Percentiles rank a stretch among this genome's conserved stretches.
Evolutionary conservation across 2,113 vertebrate species (phyloP).

Genomic region (Heterotilapia buettikoferi): DNA sequence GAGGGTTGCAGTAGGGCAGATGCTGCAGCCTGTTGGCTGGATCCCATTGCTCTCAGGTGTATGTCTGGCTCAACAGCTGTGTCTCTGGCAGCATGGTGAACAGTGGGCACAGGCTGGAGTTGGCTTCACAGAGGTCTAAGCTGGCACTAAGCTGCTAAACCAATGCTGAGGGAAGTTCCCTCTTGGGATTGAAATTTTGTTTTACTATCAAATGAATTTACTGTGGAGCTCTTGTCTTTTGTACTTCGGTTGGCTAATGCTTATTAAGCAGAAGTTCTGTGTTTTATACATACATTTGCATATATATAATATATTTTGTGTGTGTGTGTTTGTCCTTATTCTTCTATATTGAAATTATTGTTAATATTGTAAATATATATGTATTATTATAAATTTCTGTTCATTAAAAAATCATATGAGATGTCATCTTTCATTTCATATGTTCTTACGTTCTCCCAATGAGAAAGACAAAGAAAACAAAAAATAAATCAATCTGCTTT

Average conservation of each 20-base stretch:
- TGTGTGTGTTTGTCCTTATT: neutral
- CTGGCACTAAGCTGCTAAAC: conserved; percentile 24
- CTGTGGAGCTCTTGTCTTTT: neutral
- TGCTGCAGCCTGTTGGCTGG: conserved; percentile 27
- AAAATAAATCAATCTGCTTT: neutral
- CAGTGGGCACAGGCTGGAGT: conserved; percentile 21
- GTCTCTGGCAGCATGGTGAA: conserved; percentile 29
- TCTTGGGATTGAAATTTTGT: conserved; percentile 10
- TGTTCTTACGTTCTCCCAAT: neutral
- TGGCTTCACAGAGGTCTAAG: conserved; percentile 45
- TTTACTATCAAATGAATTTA: conserved; percentile 12
- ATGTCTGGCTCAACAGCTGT: conserved; percentile 35
- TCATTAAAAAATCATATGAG: neutral
- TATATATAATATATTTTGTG: neutral
- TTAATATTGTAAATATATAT: neutral
- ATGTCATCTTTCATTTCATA: neutral
- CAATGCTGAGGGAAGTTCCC: neutral
- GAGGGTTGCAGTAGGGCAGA: conserved; percentile 2
- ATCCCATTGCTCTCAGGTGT: conserved; percentile 29
- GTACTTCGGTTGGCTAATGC: neutral
- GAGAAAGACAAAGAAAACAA: neutral
- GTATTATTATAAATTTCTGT: neutral
- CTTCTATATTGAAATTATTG: neutral
- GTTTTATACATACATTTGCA: neutral
- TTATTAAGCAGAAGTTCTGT: neutral